phyloP scores from a whole-genome alignment of 2,113 vertebrate species.

The Trochalopteron elliotii region DNA sequence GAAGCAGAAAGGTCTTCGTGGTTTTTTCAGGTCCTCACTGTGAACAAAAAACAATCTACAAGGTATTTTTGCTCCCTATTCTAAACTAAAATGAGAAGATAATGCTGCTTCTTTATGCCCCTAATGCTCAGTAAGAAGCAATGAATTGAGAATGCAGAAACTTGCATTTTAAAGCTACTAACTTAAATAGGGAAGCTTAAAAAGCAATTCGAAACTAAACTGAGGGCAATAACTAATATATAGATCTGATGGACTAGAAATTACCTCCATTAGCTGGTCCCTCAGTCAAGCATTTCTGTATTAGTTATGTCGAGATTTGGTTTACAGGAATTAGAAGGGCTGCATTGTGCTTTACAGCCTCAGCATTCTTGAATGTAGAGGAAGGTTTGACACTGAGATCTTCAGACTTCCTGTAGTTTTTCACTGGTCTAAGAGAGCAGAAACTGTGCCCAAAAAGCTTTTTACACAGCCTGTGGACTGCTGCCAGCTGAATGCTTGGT shows the following conservation, averaged over 20 bases:
- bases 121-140: neutral
- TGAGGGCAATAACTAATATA: constrained; percentile 25
- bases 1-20: neutral
- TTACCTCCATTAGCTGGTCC: constrained; percentile 29
- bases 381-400: neutral
- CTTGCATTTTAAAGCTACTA: neutral
- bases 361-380: neutral
- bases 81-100: neutral
- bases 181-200: constrained; percentile 32
- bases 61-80: neutral
- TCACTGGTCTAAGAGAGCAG: neutral
- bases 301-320: neutral
- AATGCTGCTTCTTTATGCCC: neutral
- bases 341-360: neutral
- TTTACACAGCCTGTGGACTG: neutral
- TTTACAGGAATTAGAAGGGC: constrained; percentile 1
- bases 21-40: neutral
- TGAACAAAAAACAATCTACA: neutral
- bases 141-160: neutral
- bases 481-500: neutral
- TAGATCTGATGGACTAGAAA: constrained; percentile 40
- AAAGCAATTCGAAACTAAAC: constrained; percentile 57
- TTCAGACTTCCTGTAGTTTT: constrained; percentile 1
- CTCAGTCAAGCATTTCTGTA: constrained; percentile 18
- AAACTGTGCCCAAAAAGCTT: neutral